These are phyloP conservation scores for Spisula solida DNA, from an alignment of 2,888 invertebrate genomes.

Conservation along the genomic window DNA sequence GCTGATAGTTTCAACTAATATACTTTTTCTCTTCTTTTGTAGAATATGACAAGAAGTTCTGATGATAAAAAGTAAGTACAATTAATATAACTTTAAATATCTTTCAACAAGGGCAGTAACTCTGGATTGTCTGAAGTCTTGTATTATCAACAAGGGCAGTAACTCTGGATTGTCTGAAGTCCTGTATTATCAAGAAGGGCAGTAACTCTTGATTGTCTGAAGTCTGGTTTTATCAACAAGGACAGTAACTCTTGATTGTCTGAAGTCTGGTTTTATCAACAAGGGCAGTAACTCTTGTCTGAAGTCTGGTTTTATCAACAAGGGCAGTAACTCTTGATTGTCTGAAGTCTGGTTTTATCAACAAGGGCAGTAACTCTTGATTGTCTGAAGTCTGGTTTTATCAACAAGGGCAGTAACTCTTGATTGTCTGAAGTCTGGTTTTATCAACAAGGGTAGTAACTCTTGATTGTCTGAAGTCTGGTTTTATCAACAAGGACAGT, in stretches of 20 bases:
- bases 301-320: too few relatives aligned
- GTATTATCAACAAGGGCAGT: neutral
- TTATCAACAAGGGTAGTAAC: neutral
- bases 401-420: neutral
- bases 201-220: neutral
- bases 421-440: neutral
- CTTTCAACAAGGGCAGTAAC: neutral
- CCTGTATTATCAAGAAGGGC: neutral
- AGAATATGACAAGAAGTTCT: slow-evolving; percentile 78
- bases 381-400: neutral
- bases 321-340: neutral
- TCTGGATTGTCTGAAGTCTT: neutral
- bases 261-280: neutral
- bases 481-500: too few relatives aligned
- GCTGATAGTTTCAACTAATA: neutral
- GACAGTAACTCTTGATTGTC: neutral
- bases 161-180: neutral
- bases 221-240: neutral
- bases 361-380: neutral
- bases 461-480: neutral
- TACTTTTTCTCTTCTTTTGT: slow-evolving; percentile 54
- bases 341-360: neutral
- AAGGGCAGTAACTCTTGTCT: too few relatives aligned
- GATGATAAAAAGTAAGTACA: slow-evolving; percentile 76
- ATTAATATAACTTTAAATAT: neutral